phyloP scores from a whole-genome alignment of 1,140 invertebrate genomes.

The Neuroterus valhalla region DNA sequence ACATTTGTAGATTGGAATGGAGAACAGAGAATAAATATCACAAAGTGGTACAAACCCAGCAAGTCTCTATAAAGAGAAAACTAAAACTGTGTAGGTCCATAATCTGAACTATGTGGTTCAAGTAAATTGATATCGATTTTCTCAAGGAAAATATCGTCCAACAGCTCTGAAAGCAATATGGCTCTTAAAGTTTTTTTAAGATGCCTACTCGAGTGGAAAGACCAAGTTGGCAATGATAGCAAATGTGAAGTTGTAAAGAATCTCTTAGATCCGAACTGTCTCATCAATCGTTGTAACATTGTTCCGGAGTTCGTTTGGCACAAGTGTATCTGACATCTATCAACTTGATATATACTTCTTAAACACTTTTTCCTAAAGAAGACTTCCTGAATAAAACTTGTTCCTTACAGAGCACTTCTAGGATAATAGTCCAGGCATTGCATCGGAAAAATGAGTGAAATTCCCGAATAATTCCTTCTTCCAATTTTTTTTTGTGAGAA shows the following conservation, averaged over 20 bases:
- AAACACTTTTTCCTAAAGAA: neutral
- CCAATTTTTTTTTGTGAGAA: too few relatives aligned
- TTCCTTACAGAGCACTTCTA: neutral
- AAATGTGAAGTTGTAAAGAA: constrained; percentile 15
- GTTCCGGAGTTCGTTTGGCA: constrained; percentile 21
- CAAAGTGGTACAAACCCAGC: constrained; percentile 7
- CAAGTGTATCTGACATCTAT: constrained; percentile 3
- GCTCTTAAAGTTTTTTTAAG: neutral
- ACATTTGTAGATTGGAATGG: neutral
- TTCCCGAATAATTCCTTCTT: too few relatives aligned
- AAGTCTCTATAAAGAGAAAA: neutral
- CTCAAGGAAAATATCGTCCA: neutral
- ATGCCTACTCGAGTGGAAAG: constrained; percentile 7
- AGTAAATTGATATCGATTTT: constrained; percentile 18
- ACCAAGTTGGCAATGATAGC: constrained; percentile 9
- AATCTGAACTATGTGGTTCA: constrained; percentile 5
- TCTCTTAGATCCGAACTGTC: constrained; percentile 18
- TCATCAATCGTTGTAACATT: constrained; percentile 18
- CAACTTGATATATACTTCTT: constrained; percentile 13
- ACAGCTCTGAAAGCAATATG: neutral
- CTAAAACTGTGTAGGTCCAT: neutral
- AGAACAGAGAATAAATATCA: neutral
- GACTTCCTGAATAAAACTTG: neutral
- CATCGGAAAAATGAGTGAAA: too few relatives aligned
- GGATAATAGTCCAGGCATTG: neutral